phyloP scores from a whole-genome alignment of 2,888 invertebrate species.

The Conomelus anceps region DNA sequence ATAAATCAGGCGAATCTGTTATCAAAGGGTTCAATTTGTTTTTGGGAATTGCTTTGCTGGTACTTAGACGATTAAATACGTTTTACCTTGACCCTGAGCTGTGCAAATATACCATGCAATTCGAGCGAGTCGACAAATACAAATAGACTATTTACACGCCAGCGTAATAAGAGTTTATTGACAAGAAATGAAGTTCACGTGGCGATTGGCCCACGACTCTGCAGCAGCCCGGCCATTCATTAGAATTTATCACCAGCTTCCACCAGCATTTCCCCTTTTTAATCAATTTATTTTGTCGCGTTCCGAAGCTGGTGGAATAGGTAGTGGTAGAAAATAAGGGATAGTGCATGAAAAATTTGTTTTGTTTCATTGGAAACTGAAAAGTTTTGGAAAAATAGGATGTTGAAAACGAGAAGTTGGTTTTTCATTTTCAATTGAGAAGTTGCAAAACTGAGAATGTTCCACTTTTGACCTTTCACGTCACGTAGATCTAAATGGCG shows the following conservation, averaged over 20 bases:
- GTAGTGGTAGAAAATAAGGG: background rate
- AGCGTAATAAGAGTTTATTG: background rate
- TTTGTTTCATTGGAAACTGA: background rate
- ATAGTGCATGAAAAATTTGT: background rate
- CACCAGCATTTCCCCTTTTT: background rate
- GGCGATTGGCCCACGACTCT: background rate
- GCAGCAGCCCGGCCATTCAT: background rate
- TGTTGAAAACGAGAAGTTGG: background rate
- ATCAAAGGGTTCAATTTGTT: too few relatives aligned
- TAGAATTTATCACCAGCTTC: background rate
- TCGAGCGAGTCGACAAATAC: background rate
- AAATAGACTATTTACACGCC: background rate
- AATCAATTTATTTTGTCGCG: background rate
- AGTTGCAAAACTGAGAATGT: background rate
- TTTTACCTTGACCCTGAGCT: background rate
- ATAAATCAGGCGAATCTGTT: too few relatives aligned
- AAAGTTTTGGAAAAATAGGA: background rate
- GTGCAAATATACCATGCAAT: background rate
- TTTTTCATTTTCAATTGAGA: background rate
- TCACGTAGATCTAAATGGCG: too few relatives aligned
- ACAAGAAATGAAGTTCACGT: background rate
- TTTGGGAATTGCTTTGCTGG: background rate
- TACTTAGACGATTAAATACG: background rate
- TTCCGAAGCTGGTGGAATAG: background rate
- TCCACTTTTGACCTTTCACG: background rate